These are phyloP conservation scores for Cataglyphis cursor DNA, from an alignment of 2,888 invertebrate genomes.

Conservation along the genomic window DNA sequence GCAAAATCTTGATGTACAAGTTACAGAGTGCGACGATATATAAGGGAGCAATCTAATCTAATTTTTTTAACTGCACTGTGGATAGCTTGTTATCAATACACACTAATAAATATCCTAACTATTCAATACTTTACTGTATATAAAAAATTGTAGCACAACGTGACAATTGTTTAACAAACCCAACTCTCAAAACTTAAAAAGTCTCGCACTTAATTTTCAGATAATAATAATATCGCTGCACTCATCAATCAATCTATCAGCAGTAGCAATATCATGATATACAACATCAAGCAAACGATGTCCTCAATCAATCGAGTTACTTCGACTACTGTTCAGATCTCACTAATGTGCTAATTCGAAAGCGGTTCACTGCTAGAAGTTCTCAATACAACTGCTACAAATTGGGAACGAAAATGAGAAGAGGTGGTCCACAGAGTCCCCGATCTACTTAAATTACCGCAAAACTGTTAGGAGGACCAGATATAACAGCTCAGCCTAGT, in stretches of 20 bases:
- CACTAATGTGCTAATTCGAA: constrained; percentile 51
- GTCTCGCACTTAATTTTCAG: neutral
- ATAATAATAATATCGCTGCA: neutral
- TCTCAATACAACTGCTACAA: constrained; percentile 68
- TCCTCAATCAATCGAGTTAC: constrained; percentile 41
- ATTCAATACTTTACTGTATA: neutral
- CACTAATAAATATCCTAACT: neutral
- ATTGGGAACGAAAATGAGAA: constrained; percentile 41
- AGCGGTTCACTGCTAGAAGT: constrained; percentile 24
- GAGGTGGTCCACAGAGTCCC: constrained; percentile 54
- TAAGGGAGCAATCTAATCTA: neutral
- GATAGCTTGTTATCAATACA: neutral
- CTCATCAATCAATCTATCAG: constrained; percentile 43
- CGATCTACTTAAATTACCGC: constrained; percentile 60
- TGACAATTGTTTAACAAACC: neutral
- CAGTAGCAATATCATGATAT: neutral
- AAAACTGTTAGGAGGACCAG: constrained; percentile 62
- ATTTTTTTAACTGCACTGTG: neutral
- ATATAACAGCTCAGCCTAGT: constrained; percentile 49
- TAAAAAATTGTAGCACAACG: neutral
- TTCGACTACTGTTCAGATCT: constrained; percentile 58
- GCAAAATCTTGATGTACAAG: neutral
- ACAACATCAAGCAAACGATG: neutral
- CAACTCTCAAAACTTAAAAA: neutral
- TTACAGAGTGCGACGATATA: neutral